Evolutionary conservation across 2,797 vertebrate genomes (phyloP), one percentile per base, ranked within the genome.

Genomic region (Phalanger gymnotis): DNA sequence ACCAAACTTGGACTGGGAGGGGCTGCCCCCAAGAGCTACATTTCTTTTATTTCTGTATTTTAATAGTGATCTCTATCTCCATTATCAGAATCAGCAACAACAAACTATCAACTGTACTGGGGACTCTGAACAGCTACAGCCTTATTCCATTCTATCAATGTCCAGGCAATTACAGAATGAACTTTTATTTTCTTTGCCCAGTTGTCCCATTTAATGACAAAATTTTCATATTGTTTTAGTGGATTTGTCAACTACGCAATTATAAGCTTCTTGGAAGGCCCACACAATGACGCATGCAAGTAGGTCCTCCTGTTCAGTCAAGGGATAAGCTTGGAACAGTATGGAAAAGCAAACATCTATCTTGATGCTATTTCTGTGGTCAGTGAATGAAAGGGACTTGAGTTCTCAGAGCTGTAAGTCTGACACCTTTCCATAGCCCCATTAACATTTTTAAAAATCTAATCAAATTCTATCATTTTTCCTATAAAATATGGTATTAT

Each of bases 291-390:
- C 5, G 12, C 6, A 0, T 34, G 19, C 9, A 7, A 9, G 5
- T 30, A 54, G 55, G 28, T n/a, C 16, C 12, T 53, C 52, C 90
- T 51, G 54, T 47, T 81, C 7, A 47, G 22, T 93, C 54, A 47
- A 7, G n/a, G 56, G n/a, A 12, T 55, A 14, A 27, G 34, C 22
- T 56, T 14, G 73, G n/a, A 54, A 27, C 5, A 2, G 54, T 0
- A 0, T 1, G 5, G 54, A 10, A 22, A 2, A 81, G n/a, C n/a
- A 73, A 73, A 47, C 0, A 81, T 52, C 6, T 16, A 0, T 53
- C 0, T 2, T 1, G 9, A 25, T 40, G n/a, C 19, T 30, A 16
- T 4, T n/a, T 9, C 28, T 61, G 87, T 6, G 6, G 53, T 53
- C 19, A 10, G 16, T 2, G 52, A 56, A 47, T 54, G 52, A 40